Percentiles rank a stretch among this genome's conserved stretches.
These are phyloP conservation scores for Drosophila arizonae DNA, from an alignment of 1,140 invertebrate species.

Conservation along the genomic window DNA sequence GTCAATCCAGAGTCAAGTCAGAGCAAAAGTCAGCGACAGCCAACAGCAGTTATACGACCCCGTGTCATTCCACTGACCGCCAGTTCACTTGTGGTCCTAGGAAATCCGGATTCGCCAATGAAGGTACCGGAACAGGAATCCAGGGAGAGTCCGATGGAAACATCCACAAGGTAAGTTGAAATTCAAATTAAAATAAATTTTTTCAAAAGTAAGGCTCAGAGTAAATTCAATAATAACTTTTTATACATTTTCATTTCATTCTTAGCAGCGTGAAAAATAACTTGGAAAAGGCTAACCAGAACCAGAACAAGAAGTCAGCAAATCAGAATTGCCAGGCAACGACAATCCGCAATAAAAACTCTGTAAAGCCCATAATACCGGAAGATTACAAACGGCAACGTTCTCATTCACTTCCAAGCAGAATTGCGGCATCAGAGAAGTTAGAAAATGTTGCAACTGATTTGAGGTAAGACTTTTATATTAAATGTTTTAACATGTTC, in stretches of 20 bases:
- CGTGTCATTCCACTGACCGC: conserved; percentile 49
- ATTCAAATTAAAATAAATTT: no score
- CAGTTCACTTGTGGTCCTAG: conserved; percentile 57
- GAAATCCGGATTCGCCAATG: conserved; percentile 50
- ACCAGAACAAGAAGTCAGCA: background rate
- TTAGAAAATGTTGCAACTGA: conserved; percentile 7
- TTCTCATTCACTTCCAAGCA: conserved; percentile 34
- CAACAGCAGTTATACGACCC: conserved; percentile 44
- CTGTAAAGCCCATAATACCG: background rate
- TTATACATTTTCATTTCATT: no score
- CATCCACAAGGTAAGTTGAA: conserved; percentile 26
- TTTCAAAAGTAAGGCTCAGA: no score
- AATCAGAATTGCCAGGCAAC: conserved; percentile 4
- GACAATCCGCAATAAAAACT: conserved; percentile 4
- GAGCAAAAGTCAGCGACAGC: conserved; percentile 30
- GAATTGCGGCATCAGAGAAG: conserved; percentile 1
- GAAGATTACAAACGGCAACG: conserved; percentile 23
- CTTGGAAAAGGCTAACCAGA: background rate
- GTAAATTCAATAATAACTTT: no score
- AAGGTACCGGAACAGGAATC: background rate
- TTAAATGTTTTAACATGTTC: no score
- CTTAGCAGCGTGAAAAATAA: conserved; percentile 10
- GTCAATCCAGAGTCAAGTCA: conserved; percentile 12
- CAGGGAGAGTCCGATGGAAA: background rate
- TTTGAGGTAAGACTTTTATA: conserved; percentile 21